Evolutionary conservation across 2,888 invertebrate genomes (phyloP), one percentile per base, ranked within the genome.

Genomic region (Ctenicera cuprea): DNA sequence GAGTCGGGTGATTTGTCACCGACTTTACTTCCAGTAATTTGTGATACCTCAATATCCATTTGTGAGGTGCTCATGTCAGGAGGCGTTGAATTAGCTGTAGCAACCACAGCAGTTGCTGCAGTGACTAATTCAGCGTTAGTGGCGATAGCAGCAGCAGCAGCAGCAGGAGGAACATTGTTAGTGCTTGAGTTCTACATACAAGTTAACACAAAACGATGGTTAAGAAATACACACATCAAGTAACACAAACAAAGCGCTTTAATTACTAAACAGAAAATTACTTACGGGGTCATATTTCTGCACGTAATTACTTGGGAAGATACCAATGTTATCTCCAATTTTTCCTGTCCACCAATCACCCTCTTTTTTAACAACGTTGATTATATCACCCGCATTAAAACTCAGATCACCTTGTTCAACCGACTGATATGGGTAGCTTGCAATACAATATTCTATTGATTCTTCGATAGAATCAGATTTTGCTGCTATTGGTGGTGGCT

Each of bases 271-370:
- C n/a, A 9, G n/a, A 52, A n/a, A 64, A 1, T 50, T 61, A 80
- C 82, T 82, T 82, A 85, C 81, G 33, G 76, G 80, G 78, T 91
- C 91, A 0, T 91, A 92, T 59, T 91, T 92, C 82, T 94, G 94
- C 67, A 96, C 99, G 88, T 99, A 99, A 89, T 98, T 99, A 1
- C 97, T 97, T 0, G 99, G 99, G 88, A 99, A 99, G 79, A 99
- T 97, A 68, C 99, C 99, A 9, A 90, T 88, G 87, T 87, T 87
- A 81, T 92, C 90, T 45, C 94, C 95, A 79, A 97, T 91, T 77
- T 93, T 91, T 30, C 99, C 99, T 3, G 98, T 98, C 99, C 99
- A 99, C 99, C 99, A 99, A 85, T 99, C 98, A 0, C 97, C 98
- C 75, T 98, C 97, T 76, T 95, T 93, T 76, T 96, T 93, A 43